phyloP scores from a whole-genome alignment of 2,888 invertebrate genomes.

The Panopea generosa region DNA sequence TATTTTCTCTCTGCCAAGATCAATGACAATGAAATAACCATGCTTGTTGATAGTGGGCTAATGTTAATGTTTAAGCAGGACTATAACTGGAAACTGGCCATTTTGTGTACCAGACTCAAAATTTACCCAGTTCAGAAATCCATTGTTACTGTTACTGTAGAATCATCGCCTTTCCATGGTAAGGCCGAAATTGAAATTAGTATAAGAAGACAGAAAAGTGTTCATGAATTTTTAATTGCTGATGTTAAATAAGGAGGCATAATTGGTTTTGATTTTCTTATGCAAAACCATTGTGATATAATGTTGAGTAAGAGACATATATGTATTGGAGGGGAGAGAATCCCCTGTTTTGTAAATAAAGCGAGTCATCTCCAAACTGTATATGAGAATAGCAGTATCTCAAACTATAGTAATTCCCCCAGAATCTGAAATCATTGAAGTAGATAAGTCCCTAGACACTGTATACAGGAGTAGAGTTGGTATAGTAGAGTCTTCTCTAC shows the following conservation, averaged over 20 bases:
- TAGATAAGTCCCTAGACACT: constrained; percentile 11
- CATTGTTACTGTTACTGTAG: too few relatives aligned
- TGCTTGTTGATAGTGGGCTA: constrained; percentile 28
- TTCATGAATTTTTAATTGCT: constrained; percentile 17
- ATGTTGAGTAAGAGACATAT: constrained; percentile 17
- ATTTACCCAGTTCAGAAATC: too few relatives aligned
- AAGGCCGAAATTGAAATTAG: too few relatives aligned
- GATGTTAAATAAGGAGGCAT: constrained; percentile 2
- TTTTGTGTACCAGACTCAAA: too few relatives aligned
- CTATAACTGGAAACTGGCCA: not conserved
- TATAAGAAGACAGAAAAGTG: too few relatives aligned
- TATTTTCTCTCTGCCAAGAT: too few relatives aligned
- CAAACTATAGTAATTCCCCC: constrained; percentile 15
- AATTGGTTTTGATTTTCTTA: too few relatives aligned
- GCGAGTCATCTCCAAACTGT: not conserved
- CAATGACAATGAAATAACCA: too few relatives aligned
- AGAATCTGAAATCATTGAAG: constrained; percentile 20
- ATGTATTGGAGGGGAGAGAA: constrained; percentile 11
- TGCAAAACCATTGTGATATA: constrained; percentile 19
- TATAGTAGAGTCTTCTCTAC: constrained; percentile 11
- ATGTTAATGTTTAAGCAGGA: constrained; percentile 8
- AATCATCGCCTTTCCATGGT: too few relatives aligned
- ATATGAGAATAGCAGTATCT: constrained; percentile 10
- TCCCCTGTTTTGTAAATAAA: constrained; percentile 20
- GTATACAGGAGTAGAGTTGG: constrained; percentile 7